Percentiles rank a stretch among this genome's conserved stretches.
These are phyloP conservation scores for Pararge aegeria DNA, from an alignment of 1,140 invertebrate genomes.

Conservation along the genomic window DNA sequence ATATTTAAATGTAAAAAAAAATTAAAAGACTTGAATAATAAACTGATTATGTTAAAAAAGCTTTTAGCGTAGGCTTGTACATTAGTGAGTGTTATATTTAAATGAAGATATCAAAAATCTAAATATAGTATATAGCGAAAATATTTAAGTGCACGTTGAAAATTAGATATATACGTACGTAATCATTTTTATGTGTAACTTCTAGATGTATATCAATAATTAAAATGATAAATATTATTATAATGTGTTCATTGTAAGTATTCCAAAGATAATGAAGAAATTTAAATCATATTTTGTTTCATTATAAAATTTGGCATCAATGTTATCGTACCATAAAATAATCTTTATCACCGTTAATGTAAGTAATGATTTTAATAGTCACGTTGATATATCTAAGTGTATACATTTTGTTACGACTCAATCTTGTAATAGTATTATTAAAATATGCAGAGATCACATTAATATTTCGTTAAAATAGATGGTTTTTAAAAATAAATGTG, in stretches of 20 bases:
- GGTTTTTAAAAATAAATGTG: constrained; percentile 61
- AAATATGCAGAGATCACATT: constrained; percentile 19
- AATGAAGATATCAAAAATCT: background rate
- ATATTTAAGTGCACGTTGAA: constrained; percentile 47
- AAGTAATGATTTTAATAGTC: constrained; percentile 21
- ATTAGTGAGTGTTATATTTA: constrained; percentile 54
- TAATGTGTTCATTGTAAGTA: constrained; percentile 42
- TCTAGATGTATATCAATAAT: constrained; percentile 39
- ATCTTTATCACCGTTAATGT: constrained; percentile 16
- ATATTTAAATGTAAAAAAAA: constrained; percentile 60
- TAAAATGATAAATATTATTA: constrained; percentile 29
- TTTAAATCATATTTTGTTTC: constrained; percentile 7
- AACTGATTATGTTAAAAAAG: constrained; percentile 56
- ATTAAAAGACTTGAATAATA: constrained; percentile 69
- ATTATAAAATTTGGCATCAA: constrained; percentile 15
- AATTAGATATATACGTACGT: constrained; percentile 35
- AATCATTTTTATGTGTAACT: constrained; percentile 43
- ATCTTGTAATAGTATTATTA: constrained; percentile 7
- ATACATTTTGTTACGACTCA: constrained; percentile 17
- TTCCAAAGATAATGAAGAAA: constrained; percentile 18
- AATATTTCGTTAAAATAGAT: constrained; percentile 10
- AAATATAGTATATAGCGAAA: background rate
- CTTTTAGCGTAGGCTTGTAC: constrained; percentile 51
- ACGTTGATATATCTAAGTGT: constrained; percentile 14
- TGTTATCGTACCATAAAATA: constrained; percentile 14